Percentiles rank a stretch among this genome's conserved stretches.
Evolutionary conservation across 2,888 invertebrate genomes (phyloP).

Genomic region (Liodrosophila aerea): DNA sequence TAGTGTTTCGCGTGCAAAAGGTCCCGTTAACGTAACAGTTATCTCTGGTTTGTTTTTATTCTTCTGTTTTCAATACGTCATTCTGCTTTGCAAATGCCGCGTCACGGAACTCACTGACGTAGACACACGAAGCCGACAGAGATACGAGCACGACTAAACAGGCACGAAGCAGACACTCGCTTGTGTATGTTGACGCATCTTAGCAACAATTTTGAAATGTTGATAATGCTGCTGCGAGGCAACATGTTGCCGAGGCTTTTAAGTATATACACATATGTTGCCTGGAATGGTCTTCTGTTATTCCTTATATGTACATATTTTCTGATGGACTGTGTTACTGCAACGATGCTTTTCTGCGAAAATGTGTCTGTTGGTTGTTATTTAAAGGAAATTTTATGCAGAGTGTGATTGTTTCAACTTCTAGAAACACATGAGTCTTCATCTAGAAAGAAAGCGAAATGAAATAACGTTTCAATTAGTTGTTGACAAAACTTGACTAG

Average conservation of each 20-base stretch:
- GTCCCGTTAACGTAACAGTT: background rate
- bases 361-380: slow-evolving; percentile 59
- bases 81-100: slow-evolving; percentile 39
- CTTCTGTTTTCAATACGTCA: slow-evolving; percentile 39
- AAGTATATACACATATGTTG: slow-evolving; percentile 41
- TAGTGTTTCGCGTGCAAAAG: too few relatives aligned
- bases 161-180: slow-evolving; percentile 26
- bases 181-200: slow-evolving; percentile 30
- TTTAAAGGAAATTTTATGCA: slow-evolving; percentile 62
- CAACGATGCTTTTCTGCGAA: slow-evolving; percentile 41
- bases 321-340: slow-evolving; percentile 11
- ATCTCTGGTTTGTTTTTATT: slow-evolving; percentile 3
- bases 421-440: slow-evolving; percentile 35
- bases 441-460: slow-evolving; percentile 40
- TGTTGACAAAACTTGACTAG: slow-evolving; percentile 51
- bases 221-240: slow-evolving; percentile 24
- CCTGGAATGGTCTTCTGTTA: slow-evolving; percentile 38
- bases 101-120: slow-evolving; percentile 67
- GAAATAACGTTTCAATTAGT: slow-evolving; percentile 62
- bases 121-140: slow-evolving; percentile 72
- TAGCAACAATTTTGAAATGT: slow-evolving; percentile 37
- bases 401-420: slow-evolving; percentile 61
- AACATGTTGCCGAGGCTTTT: slow-evolving; percentile 39
- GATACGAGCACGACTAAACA: slow-evolving; percentile 52
- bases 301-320: too few relatives aligned